Percentiles rank a stretch among this genome's conserved stretches.
These are phyloP conservation scores for Battus philenor DNA, from an alignment of 1,140 invertebrate species.

Conservation along the genomic window DNA sequence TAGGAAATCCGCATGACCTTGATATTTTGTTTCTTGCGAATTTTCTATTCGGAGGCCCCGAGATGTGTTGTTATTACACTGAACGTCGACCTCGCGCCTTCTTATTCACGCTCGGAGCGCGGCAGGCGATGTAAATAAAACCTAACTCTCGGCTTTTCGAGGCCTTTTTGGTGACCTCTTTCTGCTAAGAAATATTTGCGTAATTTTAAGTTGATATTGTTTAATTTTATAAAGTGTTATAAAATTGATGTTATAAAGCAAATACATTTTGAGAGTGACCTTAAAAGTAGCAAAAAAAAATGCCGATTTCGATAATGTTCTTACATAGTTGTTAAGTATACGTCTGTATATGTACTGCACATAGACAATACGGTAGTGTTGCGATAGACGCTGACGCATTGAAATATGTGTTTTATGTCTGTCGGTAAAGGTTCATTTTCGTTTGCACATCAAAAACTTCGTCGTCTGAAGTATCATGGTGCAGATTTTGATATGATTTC, in stretches of 20 bases:
- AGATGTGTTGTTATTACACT: constrained; percentile 61
- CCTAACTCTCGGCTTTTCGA: constrained; percentile 39
- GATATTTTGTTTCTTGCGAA: constrained; percentile 71
- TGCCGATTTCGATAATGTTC: constrained; percentile 31
- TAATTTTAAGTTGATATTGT: not conserved
- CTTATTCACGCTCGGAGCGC: constrained; percentile 49
- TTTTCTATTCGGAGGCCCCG: constrained; percentile 58
- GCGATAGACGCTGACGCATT: constrained; percentile 24
- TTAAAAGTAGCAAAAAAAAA: constrained; percentile 24
- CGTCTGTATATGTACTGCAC: constrained; percentile 46
- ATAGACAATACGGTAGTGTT: constrained; percentile 47
- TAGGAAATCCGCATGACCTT: constrained; percentile 76
- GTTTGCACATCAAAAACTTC: constrained; percentile 20
- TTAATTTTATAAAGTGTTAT: no score
- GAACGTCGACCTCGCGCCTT: constrained; percentile 51
- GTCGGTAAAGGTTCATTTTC: constrained; percentile 34
- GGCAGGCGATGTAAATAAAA: constrained; percentile 71
- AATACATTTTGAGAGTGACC: constrained; percentile 17
- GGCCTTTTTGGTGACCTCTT: constrained; percentile 61
- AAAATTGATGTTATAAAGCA: not conserved
- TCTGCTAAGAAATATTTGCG: constrained; percentile 35
- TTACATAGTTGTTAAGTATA: constrained; percentile 48
- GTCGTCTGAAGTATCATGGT: constrained; percentile 39
- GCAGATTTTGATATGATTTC: constrained; percentile 33
- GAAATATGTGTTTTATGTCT: constrained; percentile 33